These are phyloP conservation scores for Allacma fusca DNA, from an alignment of 2,888 invertebrate species.

Conservation along the genomic window DNA sequence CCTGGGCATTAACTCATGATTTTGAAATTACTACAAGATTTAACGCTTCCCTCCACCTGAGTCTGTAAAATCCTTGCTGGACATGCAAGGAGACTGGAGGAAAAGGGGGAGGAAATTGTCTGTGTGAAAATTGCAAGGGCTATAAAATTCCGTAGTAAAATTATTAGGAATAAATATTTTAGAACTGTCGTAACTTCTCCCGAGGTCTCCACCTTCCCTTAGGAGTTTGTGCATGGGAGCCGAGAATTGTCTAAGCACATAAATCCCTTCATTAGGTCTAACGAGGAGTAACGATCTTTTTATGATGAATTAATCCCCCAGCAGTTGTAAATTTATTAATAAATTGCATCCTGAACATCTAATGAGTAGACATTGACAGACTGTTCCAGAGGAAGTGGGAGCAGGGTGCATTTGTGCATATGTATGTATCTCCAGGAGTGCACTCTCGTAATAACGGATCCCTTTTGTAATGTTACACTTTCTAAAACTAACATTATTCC, in stretches of 20 bases:
- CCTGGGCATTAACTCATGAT: conserved; percentile 1
- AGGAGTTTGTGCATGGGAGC: neutral
- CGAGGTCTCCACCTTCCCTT: too few relatives aligned
- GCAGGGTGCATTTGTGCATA: too few relatives aligned
- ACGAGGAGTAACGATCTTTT: conserved; percentile 16
- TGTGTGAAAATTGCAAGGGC: too few relatives aligned
- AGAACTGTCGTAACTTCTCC: too few relatives aligned
- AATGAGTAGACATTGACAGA: neutral
- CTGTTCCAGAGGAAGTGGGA: too few relatives aligned
- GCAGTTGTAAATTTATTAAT: conserved; percentile 5
- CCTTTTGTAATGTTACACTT: too few relatives aligned
- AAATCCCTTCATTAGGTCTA: conserved; percentile 10
- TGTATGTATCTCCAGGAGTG: too few relatives aligned
- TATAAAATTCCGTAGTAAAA: neutral
- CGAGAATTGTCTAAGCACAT: neutral
- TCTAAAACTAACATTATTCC: too few relatives aligned
- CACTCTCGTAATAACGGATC: too few relatives aligned
- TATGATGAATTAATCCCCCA: conserved; percentile 22
- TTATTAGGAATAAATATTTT: conserved; percentile 13
- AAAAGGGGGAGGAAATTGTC: too few relatives aligned
- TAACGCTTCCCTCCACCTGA: neutral
- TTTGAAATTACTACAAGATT: neutral
- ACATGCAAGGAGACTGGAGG: too few relatives aligned
- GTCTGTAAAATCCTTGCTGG: neutral
- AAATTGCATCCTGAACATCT: neutral